Evolutionary conservation across 2,888 invertebrate species (phyloP).

Genomic region (Lochmaea crataegi): DNA sequence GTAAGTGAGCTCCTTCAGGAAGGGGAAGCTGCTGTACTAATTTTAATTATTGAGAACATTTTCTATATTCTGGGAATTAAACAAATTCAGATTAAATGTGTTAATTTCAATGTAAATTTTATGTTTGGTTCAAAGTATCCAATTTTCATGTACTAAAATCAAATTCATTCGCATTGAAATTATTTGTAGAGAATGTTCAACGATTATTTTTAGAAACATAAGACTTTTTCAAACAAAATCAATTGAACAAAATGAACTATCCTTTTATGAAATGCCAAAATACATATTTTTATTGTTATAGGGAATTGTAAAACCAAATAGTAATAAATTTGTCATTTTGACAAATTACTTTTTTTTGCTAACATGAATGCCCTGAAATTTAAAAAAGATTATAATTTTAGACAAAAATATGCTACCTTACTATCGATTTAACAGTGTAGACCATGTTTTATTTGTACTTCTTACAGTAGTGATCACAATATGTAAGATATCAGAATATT

Average conservation of each 20-base stretch:
- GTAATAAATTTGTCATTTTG: not conserved
- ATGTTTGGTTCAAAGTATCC: too few relatives aligned
- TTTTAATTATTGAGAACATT: not conserved
- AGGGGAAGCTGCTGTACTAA: not conserved
- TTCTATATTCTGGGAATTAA: not conserved
- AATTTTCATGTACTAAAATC: not conserved
- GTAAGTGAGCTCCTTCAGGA: not conserved
- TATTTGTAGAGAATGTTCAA: not conserved
- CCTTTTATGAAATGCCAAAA: conserved; percentile 2
- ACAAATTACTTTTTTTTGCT: not conserved
- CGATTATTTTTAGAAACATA: not conserved
- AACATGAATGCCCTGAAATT: not conserved
- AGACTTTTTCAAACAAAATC: not conserved
- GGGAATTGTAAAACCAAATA: conserved; percentile 5
- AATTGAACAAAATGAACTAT: not conserved
- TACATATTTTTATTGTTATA: conserved; percentile 4
- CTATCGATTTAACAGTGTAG: too few relatives aligned
- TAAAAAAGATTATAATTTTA: too few relatives aligned
- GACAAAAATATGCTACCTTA: too few relatives aligned
- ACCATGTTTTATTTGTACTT: too few relatives aligned
- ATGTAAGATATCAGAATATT: too few relatives aligned
- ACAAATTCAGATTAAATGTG: not conserved
- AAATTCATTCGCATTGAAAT: not conserved
- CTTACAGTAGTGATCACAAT: too few relatives aligned
- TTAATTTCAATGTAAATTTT: not conserved